Conservation (phyloP, 2,888 invertebrate species). For the Megamerina dolium region DNA sequence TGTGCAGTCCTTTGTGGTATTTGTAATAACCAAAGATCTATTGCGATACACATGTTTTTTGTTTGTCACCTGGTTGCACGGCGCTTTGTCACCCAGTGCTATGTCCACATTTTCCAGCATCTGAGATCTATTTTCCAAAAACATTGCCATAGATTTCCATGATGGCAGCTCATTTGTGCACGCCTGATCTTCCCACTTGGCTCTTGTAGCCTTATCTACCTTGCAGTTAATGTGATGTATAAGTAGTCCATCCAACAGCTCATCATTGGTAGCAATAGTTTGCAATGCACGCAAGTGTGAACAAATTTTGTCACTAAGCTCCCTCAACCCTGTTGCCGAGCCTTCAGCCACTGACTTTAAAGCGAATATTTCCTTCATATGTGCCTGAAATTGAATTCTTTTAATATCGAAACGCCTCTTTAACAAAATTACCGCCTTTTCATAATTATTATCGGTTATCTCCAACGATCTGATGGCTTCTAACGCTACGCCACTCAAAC, state of each 20-base stretch:
- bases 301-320: slow-evolving; percentile 17
- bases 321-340: slow-evolving; percentile 15
- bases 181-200: slow-evolving; percentile 15
- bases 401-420: slow-evolving; percentile 22
- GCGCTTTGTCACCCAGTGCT: too few relatives aligned
- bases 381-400: slow-evolving; percentile 21
- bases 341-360: slow-evolving; percentile 14
- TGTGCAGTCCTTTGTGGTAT: too few relatives aligned
- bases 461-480: slow-evolving; percentile 8
- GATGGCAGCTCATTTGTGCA: too few relatives aligned
- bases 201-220: slow-evolving; percentile 8
- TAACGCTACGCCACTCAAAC: not conserved
- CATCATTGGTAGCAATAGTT: slow-evolving; percentile 12
- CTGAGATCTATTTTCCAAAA: too few relatives aligned
- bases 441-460: slow-evolving; percentile 18
- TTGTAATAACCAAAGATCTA: too few relatives aligned
- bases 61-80: too few relatives aligned
- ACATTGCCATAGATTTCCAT: too few relatives aligned
- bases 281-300: slow-evolving; percentile 14
- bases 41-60: too few relatives aligned
- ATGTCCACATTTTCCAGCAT: too few relatives aligned
- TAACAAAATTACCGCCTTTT: slow-evolving; percentile 19
- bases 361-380: slow-evolving; percentile 19
- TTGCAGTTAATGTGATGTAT: slow-evolving; percentile 12
- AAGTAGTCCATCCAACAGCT: slow-evolving; percentile 13